phyloP scores from a whole-genome alignment of 2,797 vertebrate genomes.

The Eutrigla gurnardus region DNA sequence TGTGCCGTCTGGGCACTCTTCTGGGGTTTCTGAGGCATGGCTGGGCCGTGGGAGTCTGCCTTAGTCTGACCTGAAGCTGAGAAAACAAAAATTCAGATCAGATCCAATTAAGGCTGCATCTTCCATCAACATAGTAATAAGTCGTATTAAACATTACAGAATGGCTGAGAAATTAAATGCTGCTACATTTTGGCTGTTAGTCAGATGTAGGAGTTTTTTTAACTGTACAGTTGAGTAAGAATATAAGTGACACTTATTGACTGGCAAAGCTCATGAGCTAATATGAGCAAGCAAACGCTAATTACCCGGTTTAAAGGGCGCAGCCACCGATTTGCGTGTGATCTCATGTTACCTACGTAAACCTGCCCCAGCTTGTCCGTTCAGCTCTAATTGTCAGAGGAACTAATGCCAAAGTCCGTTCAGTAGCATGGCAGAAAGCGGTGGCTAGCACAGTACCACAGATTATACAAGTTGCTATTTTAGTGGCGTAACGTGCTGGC shows the following conservation, averaged over 20 bases:
- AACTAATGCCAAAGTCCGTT: not conserved
- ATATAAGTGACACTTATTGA: not conserved
- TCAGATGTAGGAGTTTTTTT: not conserved
- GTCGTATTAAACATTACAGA: not conserved
- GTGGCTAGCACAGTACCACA: rapidly evolving
- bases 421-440: not conserved
- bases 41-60: conserved; percentile 15
- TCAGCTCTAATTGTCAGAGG: not conserved
- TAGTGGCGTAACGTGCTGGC: not conserved
- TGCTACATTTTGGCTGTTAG: not conserved
- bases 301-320: not conserved
- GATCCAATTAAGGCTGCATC: not conserved
- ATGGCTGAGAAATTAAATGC: not conserved
- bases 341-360: not conserved
- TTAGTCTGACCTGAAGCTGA: conserved; percentile 38
- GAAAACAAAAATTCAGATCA: not conserved
- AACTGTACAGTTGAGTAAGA: not conserved
- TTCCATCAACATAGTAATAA: not conserved
- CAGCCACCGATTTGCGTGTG: not conserved
- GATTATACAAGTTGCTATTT: not conserved
- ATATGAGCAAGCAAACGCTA: not conserved
- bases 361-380: not conserved
- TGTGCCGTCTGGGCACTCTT: conserved; percentile 86
- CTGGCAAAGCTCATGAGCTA: not conserved
- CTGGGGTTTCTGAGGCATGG: conserved; percentile 77